Base-by-base conservation (phyloP, 2,888 invertebrate genomes). In the Scaptomyza tumidula region DNA sequence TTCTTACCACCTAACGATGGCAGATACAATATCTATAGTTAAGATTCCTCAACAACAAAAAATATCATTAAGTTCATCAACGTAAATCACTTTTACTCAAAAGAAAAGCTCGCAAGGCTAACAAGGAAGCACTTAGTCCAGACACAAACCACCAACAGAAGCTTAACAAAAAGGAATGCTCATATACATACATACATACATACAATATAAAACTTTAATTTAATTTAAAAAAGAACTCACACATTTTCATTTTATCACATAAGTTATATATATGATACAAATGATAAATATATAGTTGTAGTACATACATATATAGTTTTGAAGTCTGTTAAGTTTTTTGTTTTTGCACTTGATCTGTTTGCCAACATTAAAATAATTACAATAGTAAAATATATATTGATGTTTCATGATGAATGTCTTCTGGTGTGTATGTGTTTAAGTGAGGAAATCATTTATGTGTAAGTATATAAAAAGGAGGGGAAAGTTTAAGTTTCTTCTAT, bases 171-270 rank as follows among this genome's bases (percentile, higher is more conserved):
- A 19, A 14, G 39, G 13, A 27, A 11, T 16, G 13, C 10, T 6
- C 6, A 44, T 14, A 48, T 16, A 37, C 16, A 44, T 29, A 13
- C 41, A 56, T 27, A 39, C 43, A 53, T 44, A 31, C 39, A 59
- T 58, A 62, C 55, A 64, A 50, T 19, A 55, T 64, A 71, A 69
- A 67, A 65, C 55, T 71, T 78, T 85, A 77, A 71, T 86, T 85
- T 72, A 71, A 72, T 70, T 41, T 35, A 11, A 50, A 50, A 52
- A 71, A 72, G 81, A 71, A 84, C 78, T 71, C 75, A 83, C 66
- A 84, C 76, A 75, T 78, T 65, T 68, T 66, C 70, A 87, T 79
- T 81, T 78, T 82, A 83, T 83, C 83, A 87, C 83, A 82, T 79
- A 74, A 82, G 64, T 65, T 75, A 44, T 72, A 62, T 16, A 41